Conservation (phyloP, 1,140 invertebrate genomes). For the Sycophila sp. region DNA sequence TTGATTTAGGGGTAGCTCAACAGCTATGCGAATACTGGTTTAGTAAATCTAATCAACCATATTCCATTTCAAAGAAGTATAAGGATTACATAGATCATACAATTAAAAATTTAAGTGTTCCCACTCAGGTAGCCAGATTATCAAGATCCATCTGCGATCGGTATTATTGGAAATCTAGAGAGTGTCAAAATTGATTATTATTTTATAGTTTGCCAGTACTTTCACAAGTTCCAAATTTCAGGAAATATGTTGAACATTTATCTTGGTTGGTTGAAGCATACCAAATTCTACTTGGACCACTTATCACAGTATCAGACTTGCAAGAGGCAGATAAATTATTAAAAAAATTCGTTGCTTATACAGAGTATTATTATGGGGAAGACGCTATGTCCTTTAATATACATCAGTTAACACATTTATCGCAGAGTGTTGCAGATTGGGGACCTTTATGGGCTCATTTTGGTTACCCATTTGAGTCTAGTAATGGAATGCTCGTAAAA, state of each 20-base stretch:
- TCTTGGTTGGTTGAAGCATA: conserved; percentile 32
- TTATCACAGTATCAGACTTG: conserved; percentile 23
- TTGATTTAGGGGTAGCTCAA: conserved; percentile 23
- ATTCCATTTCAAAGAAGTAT: background rate
- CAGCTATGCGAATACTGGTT: conserved; percentile 39
- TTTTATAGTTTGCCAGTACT: conserved; percentile 36
- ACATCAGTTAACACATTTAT: conserved; percentile 27
- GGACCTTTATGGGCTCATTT: background rate
- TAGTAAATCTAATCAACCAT: background rate
- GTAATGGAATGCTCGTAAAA: background rate
- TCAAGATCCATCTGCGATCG: conserved; percentile 9
- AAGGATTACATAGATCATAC: conserved; percentile 8
- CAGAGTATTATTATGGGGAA: conserved; percentile 28
- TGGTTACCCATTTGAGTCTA: background rate
- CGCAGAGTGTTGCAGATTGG: too few relatives aligned
- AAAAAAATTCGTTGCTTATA: conserved; percentile 29
- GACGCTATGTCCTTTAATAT: conserved; percentile 35
- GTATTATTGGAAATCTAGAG: conserved; percentile 37
- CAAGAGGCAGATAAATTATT: conserved; percentile 13
- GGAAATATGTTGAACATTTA: conserved; percentile 32
- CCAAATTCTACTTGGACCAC: conserved; percentile 34
- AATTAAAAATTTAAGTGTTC: conserved; percentile 25
- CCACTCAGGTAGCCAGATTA: conserved; percentile 31
- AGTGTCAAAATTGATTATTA: conserved; percentile 37
- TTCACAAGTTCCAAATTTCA: background rate